A percentile compares a stretch with the other conserved stretches of the same genome.
These are phyloP conservation scores for Macrostomum cliftonense DNA, from an alignment of 2,888 invertebrate genomes.

Conservation along the genomic window DNA sequence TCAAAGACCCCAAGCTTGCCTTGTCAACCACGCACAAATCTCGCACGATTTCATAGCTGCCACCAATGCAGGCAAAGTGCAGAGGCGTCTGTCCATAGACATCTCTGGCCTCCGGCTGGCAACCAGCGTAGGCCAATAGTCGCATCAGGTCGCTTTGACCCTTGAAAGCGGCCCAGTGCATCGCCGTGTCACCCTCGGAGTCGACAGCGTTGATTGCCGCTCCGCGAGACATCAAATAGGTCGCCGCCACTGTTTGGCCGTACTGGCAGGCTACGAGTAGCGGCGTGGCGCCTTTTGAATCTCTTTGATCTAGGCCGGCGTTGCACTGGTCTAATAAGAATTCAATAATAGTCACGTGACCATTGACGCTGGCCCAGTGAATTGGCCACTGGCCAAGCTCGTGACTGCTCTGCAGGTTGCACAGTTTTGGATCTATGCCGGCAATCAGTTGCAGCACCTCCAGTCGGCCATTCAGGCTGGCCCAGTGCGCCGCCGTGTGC, in stretches of 20 bases:
- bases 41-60: constrained; percentile 65
- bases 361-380: constrained; percentile 81
- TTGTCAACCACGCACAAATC: constrained; percentile 52
- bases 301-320: constrained; percentile 55
- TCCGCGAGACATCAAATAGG: constrained; percentile 70
- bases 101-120: constrained; percentile 67
- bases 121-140: constrained; percentile 69
- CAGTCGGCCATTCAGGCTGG: constrained; percentile 68
- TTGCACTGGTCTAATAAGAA: constrained; percentile 32
- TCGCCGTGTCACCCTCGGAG: constrained; percentile 73
- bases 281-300: constrained; percentile 68
- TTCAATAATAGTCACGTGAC: constrained; percentile 72
- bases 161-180: constrained; percentile 85
- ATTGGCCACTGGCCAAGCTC: constrained; percentile 73
- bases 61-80: constrained; percentile 69
- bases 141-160: constrained; percentile 60
- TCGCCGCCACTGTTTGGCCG: constrained; percentile 69
- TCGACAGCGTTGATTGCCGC: constrained; percentile 67
- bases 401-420: constrained; percentile 37
- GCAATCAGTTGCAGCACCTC: constrained; percentile 57
- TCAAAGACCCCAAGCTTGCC: no score
- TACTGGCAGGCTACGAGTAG: constrained; percentile 75
- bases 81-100: constrained; percentile 77
- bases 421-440: constrained; percentile 1
- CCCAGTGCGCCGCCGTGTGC: constrained; percentile 81